These are phyloP conservation scores for Carterocephalus palaemon DNA, from an alignment of 2,888 invertebrate species.

Conservation along the genomic window DNA sequence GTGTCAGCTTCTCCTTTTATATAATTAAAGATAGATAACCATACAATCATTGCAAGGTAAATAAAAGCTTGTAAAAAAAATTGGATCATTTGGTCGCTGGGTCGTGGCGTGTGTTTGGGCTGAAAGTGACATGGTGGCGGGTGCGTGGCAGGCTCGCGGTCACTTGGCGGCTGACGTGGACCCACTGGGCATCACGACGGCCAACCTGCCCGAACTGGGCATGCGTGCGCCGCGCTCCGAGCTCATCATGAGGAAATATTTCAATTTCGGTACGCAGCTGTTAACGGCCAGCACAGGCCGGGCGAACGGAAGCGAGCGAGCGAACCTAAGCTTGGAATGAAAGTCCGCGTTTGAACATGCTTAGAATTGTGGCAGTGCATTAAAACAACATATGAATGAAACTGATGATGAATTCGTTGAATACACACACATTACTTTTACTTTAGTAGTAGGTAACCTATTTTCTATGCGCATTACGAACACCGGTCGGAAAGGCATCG, in stretches of 20 bases:
- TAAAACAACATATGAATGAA: no score
- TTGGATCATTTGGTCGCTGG: no score
- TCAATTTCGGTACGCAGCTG: slow-evolving; percentile 73
- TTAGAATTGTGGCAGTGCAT: no score
- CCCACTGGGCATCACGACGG: slow-evolving; percentile 93
- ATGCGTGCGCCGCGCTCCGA: slow-evolving; percentile 74
- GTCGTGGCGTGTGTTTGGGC: slow-evolving; percentile 24
- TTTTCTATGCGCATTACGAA: background rate
- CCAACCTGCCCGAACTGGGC: slow-evolving; percentile 79
- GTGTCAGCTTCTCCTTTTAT: no score
- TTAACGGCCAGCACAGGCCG: slow-evolving; percentile 33
- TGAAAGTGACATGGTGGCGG: slow-evolving; percentile 38
- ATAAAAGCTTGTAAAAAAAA: no score
- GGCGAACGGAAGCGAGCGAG: slow-evolving; percentile 4
- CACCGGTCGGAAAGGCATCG: background rate
- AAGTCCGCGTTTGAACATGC: no score
- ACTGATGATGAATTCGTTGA: no score
- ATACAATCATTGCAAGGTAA: no score
- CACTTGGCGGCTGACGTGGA: slow-evolving; percentile 96
- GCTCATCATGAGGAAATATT: slow-evolving; percentile 80
- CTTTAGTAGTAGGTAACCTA: no score
- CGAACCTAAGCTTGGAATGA: no score
- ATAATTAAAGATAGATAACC: no score
- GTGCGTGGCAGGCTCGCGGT: slow-evolving; percentile 87
- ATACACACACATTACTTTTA: no score